Evolutionary conservation across 2,888 invertebrate genomes (phyloP).

Genomic region (Chouioia cunea): DNA sequence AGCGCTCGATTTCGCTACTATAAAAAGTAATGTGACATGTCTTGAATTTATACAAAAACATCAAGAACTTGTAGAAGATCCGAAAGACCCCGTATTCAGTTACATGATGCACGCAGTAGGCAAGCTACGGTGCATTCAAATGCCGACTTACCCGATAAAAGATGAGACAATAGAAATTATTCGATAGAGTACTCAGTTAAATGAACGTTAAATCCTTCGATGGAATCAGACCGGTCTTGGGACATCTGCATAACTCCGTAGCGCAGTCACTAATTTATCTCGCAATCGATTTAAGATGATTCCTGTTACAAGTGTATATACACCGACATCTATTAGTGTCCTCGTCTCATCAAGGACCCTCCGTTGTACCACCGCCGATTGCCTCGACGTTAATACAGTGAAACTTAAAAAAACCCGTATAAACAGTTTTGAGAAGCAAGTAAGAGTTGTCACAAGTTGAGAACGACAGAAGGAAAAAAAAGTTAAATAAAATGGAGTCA

Average conservation of each 20-base stretch:
- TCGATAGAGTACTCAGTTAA: not conserved
- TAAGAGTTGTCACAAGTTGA: too few species aligned
- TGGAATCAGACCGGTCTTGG: conserved; percentile 1
- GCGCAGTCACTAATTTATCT: conserved; percentile 21
- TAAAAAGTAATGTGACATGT: too few species aligned
- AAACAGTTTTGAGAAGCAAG: conserved; percentile 27
- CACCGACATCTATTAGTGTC: conserved; percentile 32
- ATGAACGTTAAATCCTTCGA: not conserved
- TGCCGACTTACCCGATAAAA: too few species aligned
- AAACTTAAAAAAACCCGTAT: conserved; percentile 32
- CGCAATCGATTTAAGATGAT: conserved; percentile 17
- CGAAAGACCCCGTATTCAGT: too few species aligned
- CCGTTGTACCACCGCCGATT: not conserved
- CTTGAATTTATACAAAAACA: too few species aligned
- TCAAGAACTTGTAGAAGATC: too few species aligned
- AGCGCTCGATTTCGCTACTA: too few species aligned
- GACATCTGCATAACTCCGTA: conserved; percentile 39
- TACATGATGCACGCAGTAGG: too few species aligned
- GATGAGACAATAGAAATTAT: not conserved
- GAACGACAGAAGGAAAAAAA: too few species aligned
- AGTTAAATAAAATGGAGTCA: too few species aligned
- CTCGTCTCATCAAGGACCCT: not conserved
- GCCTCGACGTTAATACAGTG: conserved; percentile 6
- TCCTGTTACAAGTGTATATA: conserved; percentile 19
- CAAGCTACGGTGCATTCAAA: too few species aligned